These are phyloP conservation scores for Metallyticus violacea DNA, from an alignment of 2,888 invertebrate species.

Conservation along the genomic window DNA sequence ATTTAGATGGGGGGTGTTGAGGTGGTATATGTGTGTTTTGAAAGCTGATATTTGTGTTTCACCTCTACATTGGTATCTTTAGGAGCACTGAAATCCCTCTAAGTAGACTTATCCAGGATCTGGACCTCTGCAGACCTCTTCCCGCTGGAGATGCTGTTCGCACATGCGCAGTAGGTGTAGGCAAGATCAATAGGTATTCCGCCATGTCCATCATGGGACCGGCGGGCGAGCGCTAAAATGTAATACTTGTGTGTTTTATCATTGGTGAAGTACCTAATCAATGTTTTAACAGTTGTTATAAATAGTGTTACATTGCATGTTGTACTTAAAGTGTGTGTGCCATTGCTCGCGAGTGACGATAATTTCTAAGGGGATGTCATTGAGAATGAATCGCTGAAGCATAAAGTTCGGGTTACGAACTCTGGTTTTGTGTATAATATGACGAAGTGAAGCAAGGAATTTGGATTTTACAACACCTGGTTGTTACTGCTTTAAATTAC, in stretches of 20 bases:
- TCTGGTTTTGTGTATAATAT: too few species aligned
- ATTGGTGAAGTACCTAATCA: not conserved
- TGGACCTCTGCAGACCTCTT: not conserved
- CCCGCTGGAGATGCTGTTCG: not conserved
- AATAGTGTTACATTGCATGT: not conserved
- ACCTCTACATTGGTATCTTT: too few species aligned
- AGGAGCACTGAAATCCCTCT: too few species aligned
- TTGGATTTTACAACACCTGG: too few species aligned
- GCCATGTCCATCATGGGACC: not conserved
- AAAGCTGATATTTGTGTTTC: too few species aligned
- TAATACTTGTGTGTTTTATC: not conserved
- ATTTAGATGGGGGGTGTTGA: too few species aligned
- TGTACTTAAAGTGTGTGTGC: not conserved
- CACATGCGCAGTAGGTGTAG: not conserved
- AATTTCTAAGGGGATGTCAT: not conserved
- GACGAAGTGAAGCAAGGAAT: too few species aligned
- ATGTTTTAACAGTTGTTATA: not conserved
- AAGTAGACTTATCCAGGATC: not conserved
- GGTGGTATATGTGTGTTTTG: too few species aligned
- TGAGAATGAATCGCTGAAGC: too few species aligned
- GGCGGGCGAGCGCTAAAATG: not conserved
- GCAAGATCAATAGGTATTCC: not conserved
- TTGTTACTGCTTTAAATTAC: too few species aligned
- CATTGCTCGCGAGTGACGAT: not conserved
- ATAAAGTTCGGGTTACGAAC: too few species aligned